A percentile compares a stretch with the other conserved stretches of the same genome.
Conservation (phyloP, 2,113 vertebrate genomes). For the Cynocephalus volans region DNA sequence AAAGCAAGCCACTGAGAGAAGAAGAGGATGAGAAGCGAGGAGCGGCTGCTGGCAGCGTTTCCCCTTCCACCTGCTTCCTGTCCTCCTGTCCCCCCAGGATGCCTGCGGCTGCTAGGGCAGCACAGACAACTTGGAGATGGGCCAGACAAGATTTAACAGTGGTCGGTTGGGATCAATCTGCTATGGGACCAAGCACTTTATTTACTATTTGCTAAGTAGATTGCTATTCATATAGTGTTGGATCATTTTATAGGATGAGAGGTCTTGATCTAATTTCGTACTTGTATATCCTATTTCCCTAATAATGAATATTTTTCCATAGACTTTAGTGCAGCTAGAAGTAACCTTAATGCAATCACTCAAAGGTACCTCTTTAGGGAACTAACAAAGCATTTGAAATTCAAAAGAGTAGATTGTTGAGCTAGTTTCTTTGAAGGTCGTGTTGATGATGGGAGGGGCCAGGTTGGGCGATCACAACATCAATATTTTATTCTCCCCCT, state of each 20-base stretch:
- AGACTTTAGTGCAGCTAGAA: conserved; percentile 41
- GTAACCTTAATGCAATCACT: conserved; percentile 50
- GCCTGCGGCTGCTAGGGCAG: neutral
- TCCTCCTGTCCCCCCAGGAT: neutral
- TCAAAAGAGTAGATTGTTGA: conserved; percentile 58
- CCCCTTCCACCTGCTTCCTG: neutral
- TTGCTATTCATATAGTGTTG: conserved; percentile 63
- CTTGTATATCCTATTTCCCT: conserved; percentile 64
- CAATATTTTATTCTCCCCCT: conserved; percentile 48
- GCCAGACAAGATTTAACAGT: conserved; percentile 71
- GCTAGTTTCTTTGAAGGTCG: conserved; percentile 52
- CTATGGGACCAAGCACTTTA: conserved; percentile 69
- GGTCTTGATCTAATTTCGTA: conserved; percentile 65
- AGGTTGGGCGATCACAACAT: neutral
- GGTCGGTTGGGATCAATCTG: conserved; percentile 45
- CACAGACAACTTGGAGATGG: conserved; percentile 54
- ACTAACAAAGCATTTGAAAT: conserved; percentile 66
- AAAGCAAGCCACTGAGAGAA: conserved; percentile 49
- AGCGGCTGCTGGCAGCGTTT: neutral
- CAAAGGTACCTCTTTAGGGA: conserved; percentile 49
- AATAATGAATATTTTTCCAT: conserved; percentile 67
- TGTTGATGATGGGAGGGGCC: conserved; percentile 6
- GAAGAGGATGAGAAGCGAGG: conserved; percentile 56
- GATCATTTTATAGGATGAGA: conserved; percentile 57
- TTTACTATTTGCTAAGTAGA: conserved; percentile 72